A percentile compares a stretch with the other conserved stretches of the same genome.
Evolutionary conservation across 2,797 vertebrate species (phyloP).

Genomic region (Cephalopachus bancanus): DNA sequence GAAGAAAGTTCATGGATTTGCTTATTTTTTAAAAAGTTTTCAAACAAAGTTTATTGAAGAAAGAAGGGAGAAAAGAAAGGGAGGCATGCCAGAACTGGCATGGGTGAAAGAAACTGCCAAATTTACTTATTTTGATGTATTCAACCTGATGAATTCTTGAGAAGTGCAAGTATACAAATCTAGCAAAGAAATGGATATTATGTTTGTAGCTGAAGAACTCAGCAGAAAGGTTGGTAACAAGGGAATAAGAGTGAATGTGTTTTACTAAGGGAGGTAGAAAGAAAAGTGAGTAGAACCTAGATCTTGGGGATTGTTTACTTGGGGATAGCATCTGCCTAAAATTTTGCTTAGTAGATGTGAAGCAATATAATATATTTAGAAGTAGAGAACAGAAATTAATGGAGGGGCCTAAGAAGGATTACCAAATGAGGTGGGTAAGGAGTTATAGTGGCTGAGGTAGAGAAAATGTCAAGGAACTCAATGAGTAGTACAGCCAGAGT

Average conservation of each 20-base stretch:
- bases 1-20: not conserved
- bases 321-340: not conserved
- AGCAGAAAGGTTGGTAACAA: not conserved
- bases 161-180: not conserved
- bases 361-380: not conserved
- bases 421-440: not conserved
- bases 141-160: not conserved
- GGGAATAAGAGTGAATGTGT: not conserved
- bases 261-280: not conserved
- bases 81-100: too few species aligned
- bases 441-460: not conserved
- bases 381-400: not conserved
- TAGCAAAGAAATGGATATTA: not conserved
- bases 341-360: not conserved
- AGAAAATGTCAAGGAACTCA: not conserved
- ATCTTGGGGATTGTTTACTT: not conserved
- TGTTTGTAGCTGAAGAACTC: not conserved
- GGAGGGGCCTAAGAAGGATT: not conserved
- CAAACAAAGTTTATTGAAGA: too few species aligned
- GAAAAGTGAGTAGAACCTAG: not conserved
- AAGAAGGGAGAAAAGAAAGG: too few species aligned
- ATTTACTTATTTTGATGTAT: not conserved
- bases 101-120: too few species aligned
- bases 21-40: not conserved
- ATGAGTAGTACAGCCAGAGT: fast-evolving